Base-by-base conservation (phyloP, 2,888 invertebrate genomes). In the Dryococelus australis region DNA sequence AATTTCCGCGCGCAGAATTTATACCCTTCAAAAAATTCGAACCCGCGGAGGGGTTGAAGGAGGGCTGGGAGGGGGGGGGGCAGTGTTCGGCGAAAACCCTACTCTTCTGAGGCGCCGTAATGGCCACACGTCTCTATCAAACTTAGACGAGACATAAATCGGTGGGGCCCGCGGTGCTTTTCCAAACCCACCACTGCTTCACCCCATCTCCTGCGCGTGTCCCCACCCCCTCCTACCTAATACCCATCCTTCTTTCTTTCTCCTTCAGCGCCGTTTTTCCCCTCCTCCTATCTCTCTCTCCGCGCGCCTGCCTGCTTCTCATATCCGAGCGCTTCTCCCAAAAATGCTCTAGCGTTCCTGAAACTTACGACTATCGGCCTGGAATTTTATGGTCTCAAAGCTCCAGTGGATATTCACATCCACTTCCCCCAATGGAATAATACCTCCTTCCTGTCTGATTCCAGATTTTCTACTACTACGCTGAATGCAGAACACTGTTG, bases 11-110 rank as follows among this genome's bases (percentile, higher is more conserved):
- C 83, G 43, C 88, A 85, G 87, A 89, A 89, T 89, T 88, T 89
- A 89, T 89, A 88, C 89, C 89, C 88, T 89, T 89, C 89, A 89
- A 88, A 88, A 87, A 81, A 83, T 35, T 35, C 28, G 43, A 83
- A 83, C 43, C 83, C 35, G 83, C 28, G 8, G 83, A 43, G 83
- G 83, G 83, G 16, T 28, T 26, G 83, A 10, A 6, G 81, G 81
- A 6, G 27, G 20, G 27, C 28, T 10, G 81, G 27, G 81, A 81
- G 28, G 83, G 8, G 43, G 1, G 28, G 83, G 83, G 35, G 35
- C 35, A 20, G 83, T 28, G 35, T 65, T 65, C 65, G 65, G 65
- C 65, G 65, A 65, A 65, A 65, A 65, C n/a, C 65, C 65, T n/a
- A 65, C 65, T 65, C 65, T 65, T 65, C 65, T 65, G 83, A 35